Conservation (phyloP, 2,888 invertebrate species). For the Synergus japonicus region DNA sequence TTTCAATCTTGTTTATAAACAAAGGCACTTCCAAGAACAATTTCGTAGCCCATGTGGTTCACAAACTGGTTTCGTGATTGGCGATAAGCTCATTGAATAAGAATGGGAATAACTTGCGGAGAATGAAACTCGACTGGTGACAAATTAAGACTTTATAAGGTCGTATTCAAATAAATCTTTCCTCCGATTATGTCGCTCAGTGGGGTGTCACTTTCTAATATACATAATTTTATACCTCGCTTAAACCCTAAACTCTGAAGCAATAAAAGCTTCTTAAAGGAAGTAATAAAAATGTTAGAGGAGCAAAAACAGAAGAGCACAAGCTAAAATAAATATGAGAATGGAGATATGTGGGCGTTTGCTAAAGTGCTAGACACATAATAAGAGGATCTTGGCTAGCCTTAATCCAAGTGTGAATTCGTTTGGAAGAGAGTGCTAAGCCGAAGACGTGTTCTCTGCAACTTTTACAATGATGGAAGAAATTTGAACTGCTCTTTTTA, state of each 20-base stretch:
- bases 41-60: constrained; percentile 1
- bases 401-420: constrained; percentile 49
- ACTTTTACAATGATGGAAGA: not conserved
- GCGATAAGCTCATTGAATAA: constrained; percentile 31
- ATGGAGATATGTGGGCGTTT: constrained; percentile 58
- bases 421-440: constrained; percentile 15
- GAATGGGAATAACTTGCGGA: constrained; percentile 19
- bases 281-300: not conserved
- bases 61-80: constrained; percentile 30
- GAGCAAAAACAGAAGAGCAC: constrained; percentile 51
- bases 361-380: constrained; percentile 46
- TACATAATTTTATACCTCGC: not conserved
- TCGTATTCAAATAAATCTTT: constrained; percentile 35
- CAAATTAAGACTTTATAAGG: constrained; percentile 31
- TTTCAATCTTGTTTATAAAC: constrained; percentile 19
- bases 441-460: constrained; percentile 45
- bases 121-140: constrained; percentile 30
- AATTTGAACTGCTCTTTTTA: not conserved
- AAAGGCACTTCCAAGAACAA: constrained; percentile 25
- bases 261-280: constrained; percentile 30
- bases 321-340: constrained; percentile 54
- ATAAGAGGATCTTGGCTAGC: constrained; percentile 43
- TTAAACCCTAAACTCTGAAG: not conserved
- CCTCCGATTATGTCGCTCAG: constrained; percentile 8
- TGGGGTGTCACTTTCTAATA: constrained; percentile 23